Base-by-base conservation (phyloP, 2,888 invertebrate species). In the Micoletzkya japonica region DNA sequence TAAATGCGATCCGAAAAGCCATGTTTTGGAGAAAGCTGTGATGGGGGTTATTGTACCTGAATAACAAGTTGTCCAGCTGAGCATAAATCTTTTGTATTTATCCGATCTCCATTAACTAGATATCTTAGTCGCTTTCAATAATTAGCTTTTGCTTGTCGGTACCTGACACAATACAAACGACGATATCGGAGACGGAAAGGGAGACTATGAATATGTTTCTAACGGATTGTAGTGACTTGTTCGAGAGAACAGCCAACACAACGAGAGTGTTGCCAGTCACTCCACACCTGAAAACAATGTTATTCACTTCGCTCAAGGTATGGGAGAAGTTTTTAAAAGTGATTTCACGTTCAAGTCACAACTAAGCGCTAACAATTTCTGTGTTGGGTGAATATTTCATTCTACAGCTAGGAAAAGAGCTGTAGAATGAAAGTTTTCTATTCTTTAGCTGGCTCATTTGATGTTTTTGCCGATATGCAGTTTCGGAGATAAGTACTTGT, bases 21-120 rank as follows among this genome's bases (percentile, higher is more conserved):
- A 98, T 56, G 91, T 90, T 70, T 88, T 92, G 76, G 93, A 89
- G 85, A 96, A 95, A 0, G 94, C 92, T 85, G 95, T 94, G 0
- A 95, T 88, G 0, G 97, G 96, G 0, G 97, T 98, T 85, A 97
- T 95, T 0, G 96, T 95, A 63, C 96, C 95, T 7, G 94, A 93
- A 73, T n/a, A n/a, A n/a, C n/a, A n/a, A n/a, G n/a, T n/a, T n/a
- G n/a, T n/a, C n/a, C n/a, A n/a, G n/a, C n/a, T n/a, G n/a, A n/a
- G n/a, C n/a, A n/a, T n/a, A n/a, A n/a, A n/a, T n/a, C n/a, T n/a
- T 28, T 37, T 60, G 32, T 60, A 20, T 56, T 58, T 7, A 24
- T 26, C 39, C 24, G 32, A 24, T 7, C 24, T 20, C 50, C 20
- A 24, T 36, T 10, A n/a, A 24, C 14, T 59, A 39, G 39, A 39